Evolutionary conservation across 2,797 vertebrate genomes (phyloP).

Genomic region (Emys orbicularis): DNA sequence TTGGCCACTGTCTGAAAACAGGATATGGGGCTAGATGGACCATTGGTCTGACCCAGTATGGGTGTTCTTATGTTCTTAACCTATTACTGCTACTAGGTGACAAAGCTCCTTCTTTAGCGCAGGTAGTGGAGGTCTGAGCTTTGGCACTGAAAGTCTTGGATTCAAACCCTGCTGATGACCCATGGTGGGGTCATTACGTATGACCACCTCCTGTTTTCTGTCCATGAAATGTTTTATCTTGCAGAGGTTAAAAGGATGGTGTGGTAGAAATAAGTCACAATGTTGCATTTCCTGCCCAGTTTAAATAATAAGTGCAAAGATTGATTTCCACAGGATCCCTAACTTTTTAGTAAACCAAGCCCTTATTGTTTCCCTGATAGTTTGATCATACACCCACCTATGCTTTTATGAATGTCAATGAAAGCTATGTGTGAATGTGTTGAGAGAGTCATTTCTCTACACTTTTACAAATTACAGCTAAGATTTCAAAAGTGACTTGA

Average conservation of each 20-base stretch:
- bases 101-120: not conserved
- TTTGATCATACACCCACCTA: accelerated
- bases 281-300: not conserved
- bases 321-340: accelerated
- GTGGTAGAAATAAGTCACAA: not conserved
- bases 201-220: not conserved
- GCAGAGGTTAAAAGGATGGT: not conserved
- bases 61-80: not conserved
- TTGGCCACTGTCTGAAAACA: too few relatives aligned
- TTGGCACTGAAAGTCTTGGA: not conserved
- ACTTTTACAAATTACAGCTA: not conserved
- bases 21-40: too few relatives aligned
- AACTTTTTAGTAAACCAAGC: not conserved
- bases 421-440: not conserved
- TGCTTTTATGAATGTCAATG: not conserved
- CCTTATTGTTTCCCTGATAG: not conserved
- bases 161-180: not conserved
- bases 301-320: not conserved
- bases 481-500: not conserved
- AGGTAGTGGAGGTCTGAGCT: not conserved
- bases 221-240: not conserved
- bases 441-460: not conserved
- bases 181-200: not conserved
- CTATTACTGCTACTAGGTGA: not conserved
- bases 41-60: not conserved